Conservation (phyloP, 2,888 invertebrate species). For the Orthosia gracilis region DNA sequence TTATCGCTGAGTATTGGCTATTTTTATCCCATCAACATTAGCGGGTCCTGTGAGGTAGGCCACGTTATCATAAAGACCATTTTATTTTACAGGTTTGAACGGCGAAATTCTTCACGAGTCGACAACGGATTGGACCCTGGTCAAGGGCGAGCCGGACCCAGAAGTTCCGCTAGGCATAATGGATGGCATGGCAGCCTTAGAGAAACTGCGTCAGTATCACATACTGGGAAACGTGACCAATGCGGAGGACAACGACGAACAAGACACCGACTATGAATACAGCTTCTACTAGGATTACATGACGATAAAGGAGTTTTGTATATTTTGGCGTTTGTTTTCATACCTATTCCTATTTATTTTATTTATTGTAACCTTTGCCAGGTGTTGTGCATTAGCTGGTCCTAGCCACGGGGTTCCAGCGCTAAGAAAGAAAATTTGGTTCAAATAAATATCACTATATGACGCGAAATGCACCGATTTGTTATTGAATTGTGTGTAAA, state of each 20-base stretch:
- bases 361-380: no score
- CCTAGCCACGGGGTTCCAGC: no score
- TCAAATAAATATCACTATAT: no score
- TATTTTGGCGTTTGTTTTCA: slow-evolving; percentile 23
- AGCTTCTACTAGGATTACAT: slow-evolving; percentile 81
- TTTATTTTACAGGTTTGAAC: slow-evolving; percentile 73
- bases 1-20: no score
- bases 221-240: slow-evolving; percentile 80
- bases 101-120: slow-evolving; percentile 81
- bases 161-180: slow-evolving; percentile 74
- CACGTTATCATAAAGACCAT: background rate
- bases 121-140: slow-evolving; percentile 81
- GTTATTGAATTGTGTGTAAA: no score
- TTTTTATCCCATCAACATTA: background rate
- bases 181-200: slow-evolving; percentile 77
- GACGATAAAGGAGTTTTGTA: slow-evolving; percentile 57
- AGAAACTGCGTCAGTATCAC: slow-evolving; percentile 83
- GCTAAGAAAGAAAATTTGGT: no score
- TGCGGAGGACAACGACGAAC: slow-evolving; percentile 75
- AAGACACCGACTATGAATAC: slow-evolving; percentile 84
- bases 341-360: no score
- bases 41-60: background rate
- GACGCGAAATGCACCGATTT: no score
- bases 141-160: slow-evolving; percentile 76
- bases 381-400: no score